Evolutionary conservation across 2,113 vertebrate species (phyloP).

Genomic region (Petrocephalus zakoni): DNA sequence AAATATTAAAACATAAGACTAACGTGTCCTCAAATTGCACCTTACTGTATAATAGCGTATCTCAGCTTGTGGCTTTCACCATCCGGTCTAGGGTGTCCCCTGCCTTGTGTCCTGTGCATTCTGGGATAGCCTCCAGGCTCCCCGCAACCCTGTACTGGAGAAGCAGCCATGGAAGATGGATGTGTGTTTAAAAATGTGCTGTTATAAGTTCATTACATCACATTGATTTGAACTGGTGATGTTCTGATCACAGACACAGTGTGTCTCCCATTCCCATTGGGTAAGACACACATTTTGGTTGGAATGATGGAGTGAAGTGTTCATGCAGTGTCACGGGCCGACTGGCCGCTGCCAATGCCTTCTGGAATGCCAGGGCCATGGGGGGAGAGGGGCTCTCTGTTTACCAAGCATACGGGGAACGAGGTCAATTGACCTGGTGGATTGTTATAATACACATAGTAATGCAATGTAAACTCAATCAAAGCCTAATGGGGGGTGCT

Average conservation of each 20-base stretch:
- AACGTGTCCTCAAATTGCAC: too few relatives aligned
- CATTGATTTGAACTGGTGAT: neutral
- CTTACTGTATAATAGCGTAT: too few relatives aligned
- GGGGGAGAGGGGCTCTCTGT: neutral
- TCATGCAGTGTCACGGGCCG: neutral
- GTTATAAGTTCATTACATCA: neutral
- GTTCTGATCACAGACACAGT: neutral
- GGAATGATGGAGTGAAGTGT: neutral
- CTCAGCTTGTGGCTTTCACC: too few relatives aligned
- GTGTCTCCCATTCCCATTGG: neutral
- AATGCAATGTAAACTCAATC: neutral
- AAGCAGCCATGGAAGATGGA: neutral
- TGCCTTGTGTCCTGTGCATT: too few relatives aligned
- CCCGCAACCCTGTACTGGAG: too few relatives aligned
- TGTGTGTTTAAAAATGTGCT: neutral
- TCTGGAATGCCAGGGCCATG: neutral
- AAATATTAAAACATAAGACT: too few relatives aligned
- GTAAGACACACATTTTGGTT: neutral
- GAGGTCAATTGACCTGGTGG: neutral
- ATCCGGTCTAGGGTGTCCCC: too few relatives aligned
- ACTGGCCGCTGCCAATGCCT: neutral
- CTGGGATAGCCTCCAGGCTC: too few relatives aligned
- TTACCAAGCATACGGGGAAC: neutral
- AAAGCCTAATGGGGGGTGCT: neutral
- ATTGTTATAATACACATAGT: neutral